Base-by-base conservation (phyloP, 2,888 invertebrate species). In the Agriopis aurantiaria region DNA sequence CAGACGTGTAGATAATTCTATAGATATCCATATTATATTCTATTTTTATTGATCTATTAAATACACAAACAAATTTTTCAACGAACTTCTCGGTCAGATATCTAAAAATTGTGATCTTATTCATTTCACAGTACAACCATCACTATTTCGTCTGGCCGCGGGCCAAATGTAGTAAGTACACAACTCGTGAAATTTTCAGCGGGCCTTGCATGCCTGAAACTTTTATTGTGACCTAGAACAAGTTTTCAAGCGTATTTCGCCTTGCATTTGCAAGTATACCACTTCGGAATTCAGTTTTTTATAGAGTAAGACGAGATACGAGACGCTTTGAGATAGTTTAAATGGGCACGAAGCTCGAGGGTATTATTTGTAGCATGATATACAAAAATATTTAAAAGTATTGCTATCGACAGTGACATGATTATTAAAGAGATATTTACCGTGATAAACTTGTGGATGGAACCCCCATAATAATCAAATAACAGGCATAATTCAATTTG, bases 121-220 rank as follows among this genome's bases (percentile, higher is more conserved):
- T 58, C 8, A 40, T 73, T 72, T 74, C 75, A 48, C 57, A 57
- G 71, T 77, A 74, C 59, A 68, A 48, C 60, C 43, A 12, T 40
- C 53, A 71, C 11, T 23, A 58, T 71, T 49, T 61, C 57, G 60
- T 51, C 72, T 86, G 87, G 88, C 86, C 46, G 10, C 0, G 5
- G 63, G 85, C 87, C 88, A 87, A 80, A 63, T 45, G 64, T 68
- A 69, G 77, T 80, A 72, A 70, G 76, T 72, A 74, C 56, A 63
- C 74, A 78, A 76, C 80, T 85, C 78, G 81, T 86, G 79, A 85
- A 87, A 85, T 76, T 85, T 87, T 83, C 80, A 86, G 78, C 76
- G 71, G 51, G 65, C 68, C 72, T 73, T 76, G 78, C 75, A 76
- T 75, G 75, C 68, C 75, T 83, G 73, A 80, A 82, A 85, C 77